Percentiles rank a stretch among this genome's conserved stretches.
Conservation (phyloP, 2,113 vertebrate genomes). For the Istiophorus platypterus region DNA sequence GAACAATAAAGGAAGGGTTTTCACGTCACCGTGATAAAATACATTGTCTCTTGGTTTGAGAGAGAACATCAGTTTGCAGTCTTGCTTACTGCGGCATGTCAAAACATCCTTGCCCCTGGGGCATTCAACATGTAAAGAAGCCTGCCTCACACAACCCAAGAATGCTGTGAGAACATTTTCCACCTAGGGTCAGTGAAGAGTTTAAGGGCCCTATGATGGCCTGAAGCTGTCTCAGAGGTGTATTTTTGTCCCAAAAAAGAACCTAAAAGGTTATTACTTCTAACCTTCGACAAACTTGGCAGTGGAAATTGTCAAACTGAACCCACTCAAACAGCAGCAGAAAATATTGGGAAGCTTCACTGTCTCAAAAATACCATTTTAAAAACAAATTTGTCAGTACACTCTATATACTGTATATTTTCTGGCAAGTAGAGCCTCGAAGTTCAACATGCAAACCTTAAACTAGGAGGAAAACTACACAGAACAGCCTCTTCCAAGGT, state of each 20-base stretch:
- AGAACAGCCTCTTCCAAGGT: too few relatives aligned
- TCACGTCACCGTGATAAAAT: neutral
- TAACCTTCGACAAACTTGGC: too few relatives aligned
- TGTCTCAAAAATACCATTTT: too few relatives aligned
- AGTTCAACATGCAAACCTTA: too few relatives aligned
- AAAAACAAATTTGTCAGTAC: too few relatives aligned
- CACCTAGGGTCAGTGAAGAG: neutral
- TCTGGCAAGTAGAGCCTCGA: too few relatives aligned
- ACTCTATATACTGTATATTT: too few relatives aligned
- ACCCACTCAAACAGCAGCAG: neutral
- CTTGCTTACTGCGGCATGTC: neutral
- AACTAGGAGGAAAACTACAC: neutral
- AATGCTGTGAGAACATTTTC: neutral
- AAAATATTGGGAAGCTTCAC: neutral
- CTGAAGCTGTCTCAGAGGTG: too few relatives aligned
- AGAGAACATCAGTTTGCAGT: neutral
- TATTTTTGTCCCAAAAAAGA: too few relatives aligned
- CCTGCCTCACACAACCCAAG: neutral
- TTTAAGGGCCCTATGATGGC: too few relatives aligned
- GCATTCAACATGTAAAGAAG: neutral
- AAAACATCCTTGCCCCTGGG: neutral
- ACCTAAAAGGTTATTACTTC: too few relatives aligned
- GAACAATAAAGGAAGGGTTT: neutral
- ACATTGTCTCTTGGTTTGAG: neutral
- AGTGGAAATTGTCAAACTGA: neutral